Evolutionary conservation across 2,888 invertebrate species (phyloP).

Genomic region (Calephelis perditalis): DNA sequence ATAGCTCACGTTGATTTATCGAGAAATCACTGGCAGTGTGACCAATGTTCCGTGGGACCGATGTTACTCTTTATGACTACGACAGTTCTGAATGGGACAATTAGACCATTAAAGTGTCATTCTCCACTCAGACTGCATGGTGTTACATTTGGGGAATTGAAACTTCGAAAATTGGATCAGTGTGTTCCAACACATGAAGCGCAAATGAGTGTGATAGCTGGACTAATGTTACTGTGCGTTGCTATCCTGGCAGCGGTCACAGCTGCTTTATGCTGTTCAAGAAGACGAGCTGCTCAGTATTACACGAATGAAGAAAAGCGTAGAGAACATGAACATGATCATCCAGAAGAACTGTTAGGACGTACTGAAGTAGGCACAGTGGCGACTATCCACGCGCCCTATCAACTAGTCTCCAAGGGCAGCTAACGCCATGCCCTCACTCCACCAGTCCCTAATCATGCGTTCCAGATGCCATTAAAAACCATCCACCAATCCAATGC

Average conservation of each 20-base stretch:
- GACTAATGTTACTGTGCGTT: constrained; percentile 57
- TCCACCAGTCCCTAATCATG: constrained; percentile 34
- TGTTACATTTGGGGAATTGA: constrained; percentile 45
- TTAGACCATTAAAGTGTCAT: constrained; percentile 77
- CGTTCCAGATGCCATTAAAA: constrained; percentile 35
- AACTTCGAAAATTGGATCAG: constrained; percentile 49
- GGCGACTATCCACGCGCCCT: constrained; percentile 63
- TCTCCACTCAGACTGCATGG: constrained; percentile 77
- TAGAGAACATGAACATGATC: constrained; percentile 56
- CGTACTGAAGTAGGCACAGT: constrained; percentile 56
- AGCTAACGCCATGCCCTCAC: constrained; percentile 57
- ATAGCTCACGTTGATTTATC: constrained; percentile 73
- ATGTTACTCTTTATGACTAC: constrained; percentile 77
- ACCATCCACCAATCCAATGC: constrained; percentile 30
- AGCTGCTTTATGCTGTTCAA: constrained; percentile 81
- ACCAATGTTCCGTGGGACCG: constrained; percentile 79
- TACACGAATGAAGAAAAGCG: constrained; percentile 88
- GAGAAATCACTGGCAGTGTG: constrained; percentile 84
- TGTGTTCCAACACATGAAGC: constrained; percentile 75
- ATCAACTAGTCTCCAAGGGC: constrained; percentile 49
- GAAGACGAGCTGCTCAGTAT: constrained; percentile 84
- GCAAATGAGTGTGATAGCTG: constrained; percentile 76
- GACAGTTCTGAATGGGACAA: constrained; percentile 67
- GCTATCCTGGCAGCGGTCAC: constrained; percentile 73
- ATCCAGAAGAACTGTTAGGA: constrained; percentile 57